phyloP scores from a whole-genome alignment of 2,888 invertebrate species.

The Meteorus cinctellus region DNA sequence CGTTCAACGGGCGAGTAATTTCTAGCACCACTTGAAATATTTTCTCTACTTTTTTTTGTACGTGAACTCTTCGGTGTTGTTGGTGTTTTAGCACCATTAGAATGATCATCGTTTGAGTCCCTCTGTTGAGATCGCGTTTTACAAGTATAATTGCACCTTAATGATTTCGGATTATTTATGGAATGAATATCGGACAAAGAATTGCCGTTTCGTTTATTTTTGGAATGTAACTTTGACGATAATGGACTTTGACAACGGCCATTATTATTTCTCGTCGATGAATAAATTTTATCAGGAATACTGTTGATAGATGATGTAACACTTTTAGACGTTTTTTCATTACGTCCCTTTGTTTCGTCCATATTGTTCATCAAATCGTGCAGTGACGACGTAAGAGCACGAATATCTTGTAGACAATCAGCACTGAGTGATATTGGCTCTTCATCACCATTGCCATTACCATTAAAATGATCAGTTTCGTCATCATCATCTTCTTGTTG shows the following conservation, averaged over 20 bases:
- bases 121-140: conserved; percentile 37
- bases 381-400: conserved; percentile 58
- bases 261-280: conserved; percentile 37
- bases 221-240: conserved; percentile 45
- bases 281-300: conserved; percentile 52
- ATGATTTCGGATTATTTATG: conserved; percentile 37
- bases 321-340: conserved; percentile 47
- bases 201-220: conserved; percentile 54
- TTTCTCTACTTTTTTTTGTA: conserved; percentile 45
- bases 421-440: conserved; percentile 58
- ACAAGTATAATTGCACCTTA: conserved; percentile 31
- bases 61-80: conserved; percentile 29
- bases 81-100: conserved; percentile 46
- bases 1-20: conserved; percentile 43
- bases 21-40: conserved; percentile 47
- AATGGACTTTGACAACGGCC: conserved; percentile 41
- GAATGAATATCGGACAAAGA: conserved; percentile 53
- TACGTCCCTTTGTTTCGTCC: conserved; percentile 33
- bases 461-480: conserved; percentile 55
- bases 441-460: conserved; percentile 51
- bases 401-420: conserved; percentile 60
- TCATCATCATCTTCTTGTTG: conserved; percentile 42
- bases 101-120: conserved; percentile 44
- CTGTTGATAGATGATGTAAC: conserved; percentile 56
- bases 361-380: conserved; percentile 59